A percentile compares a stretch with the other conserved stretches of the same genome.
Conservation (phyloP, 2,797 vertebrate species). For the Nannoperca australis region DNA sequence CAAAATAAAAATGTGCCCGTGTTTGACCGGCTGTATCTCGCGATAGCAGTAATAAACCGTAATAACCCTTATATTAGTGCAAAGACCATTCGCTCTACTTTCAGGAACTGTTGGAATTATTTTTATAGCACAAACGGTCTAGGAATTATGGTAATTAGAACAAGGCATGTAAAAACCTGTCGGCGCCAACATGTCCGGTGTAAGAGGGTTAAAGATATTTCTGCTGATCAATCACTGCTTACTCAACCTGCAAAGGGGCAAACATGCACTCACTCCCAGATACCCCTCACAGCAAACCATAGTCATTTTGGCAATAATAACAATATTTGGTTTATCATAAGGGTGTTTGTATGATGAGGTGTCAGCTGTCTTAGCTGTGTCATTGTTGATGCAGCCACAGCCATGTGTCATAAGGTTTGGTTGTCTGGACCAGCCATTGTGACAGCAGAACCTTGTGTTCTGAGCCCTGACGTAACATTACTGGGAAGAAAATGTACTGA, state of each 20-base stretch:
- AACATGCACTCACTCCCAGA: background rate
- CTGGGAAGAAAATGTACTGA: constrained; percentile 26
- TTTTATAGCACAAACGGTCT: too few species aligned
- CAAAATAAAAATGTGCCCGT: too few species aligned
- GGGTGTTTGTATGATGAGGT: background rate
- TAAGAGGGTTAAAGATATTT: background rate
- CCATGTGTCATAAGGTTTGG: constrained; percentile 15
- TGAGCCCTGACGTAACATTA: background rate
- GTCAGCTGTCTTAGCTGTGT: constrained; percentile 23
- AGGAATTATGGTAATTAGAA: too few species aligned
- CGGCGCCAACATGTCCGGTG: too few species aligned
- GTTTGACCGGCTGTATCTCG: too few species aligned
- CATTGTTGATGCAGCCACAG: constrained; percentile 17
- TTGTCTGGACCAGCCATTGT: constrained; percentile 5
- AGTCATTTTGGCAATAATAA: constrained; percentile 14
- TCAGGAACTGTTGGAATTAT: too few species aligned
- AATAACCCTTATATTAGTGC: too few species aligned
- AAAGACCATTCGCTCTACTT: too few species aligned
- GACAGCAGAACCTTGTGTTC: constrained; percentile 27
- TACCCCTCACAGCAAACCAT: background rate
- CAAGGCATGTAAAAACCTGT: too few species aligned
- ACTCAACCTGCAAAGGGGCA: background rate
- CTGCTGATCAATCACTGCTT: constrained; percentile 14
- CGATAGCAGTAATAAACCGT: too few species aligned
- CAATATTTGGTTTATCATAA: constrained; percentile 1